Conservation (phyloP, 2,113 vertebrate genomes). For the Cololabis saira region DNA sequence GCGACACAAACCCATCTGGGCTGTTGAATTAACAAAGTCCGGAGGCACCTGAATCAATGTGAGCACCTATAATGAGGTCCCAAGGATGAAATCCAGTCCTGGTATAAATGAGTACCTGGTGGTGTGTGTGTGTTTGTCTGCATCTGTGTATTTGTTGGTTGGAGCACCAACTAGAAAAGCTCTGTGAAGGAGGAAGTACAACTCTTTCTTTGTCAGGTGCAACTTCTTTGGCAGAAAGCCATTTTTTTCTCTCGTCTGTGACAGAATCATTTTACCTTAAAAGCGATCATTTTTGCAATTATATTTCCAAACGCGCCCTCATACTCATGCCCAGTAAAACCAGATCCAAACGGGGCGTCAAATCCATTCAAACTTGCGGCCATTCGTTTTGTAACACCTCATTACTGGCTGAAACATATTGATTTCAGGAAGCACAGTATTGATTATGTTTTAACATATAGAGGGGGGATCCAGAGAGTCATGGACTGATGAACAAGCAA, state of each 20-base stretch:
- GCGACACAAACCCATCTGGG: conserved; percentile 52
- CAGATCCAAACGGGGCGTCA: not conserved
- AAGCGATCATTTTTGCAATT: not conserved
- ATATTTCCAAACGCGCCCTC: conserved; percentile 1
- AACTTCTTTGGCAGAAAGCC: not conserved
- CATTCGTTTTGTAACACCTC: too few species aligned
- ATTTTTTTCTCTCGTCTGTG: not conserved
- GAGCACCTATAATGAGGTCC: conserved; percentile 66
- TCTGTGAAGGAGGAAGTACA: not conserved
- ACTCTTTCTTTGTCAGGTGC: not conserved
- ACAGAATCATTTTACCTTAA: not conserved
- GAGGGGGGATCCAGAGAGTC: not conserved
- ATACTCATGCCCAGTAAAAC: not conserved
- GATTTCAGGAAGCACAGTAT: not conserved
- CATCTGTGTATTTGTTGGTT: conserved; percentile 24
- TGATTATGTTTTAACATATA: not conserved
- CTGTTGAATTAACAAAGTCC: conserved; percentile 69
- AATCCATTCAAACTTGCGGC: not conserved
- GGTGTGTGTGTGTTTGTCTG: conserved; percentile 28
- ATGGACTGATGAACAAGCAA: not conserved
- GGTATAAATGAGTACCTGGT: conserved; percentile 37
- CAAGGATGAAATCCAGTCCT: conserved; percentile 67
- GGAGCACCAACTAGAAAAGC: not conserved
- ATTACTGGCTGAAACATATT: not conserved
- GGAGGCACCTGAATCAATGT: conserved; percentile 67